Base-by-base conservation (phyloP, 1,140 invertebrate genomes). In the Paracyclopina nana region DNA sequence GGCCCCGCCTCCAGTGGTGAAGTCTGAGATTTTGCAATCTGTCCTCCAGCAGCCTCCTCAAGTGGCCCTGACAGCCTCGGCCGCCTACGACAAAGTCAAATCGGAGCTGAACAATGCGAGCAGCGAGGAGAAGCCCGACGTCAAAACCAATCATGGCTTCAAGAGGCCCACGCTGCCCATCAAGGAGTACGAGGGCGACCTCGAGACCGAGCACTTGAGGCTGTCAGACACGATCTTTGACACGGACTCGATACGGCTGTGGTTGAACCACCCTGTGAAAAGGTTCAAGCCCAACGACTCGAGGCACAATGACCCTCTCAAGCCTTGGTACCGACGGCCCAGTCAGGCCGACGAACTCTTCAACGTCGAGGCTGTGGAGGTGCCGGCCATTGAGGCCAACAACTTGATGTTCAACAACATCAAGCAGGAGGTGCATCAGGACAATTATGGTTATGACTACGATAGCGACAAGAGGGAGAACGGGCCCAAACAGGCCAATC, bases 231-330 rank as follows among this genome's bases (percentile, higher is more conserved):
- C 80, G 63, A 70, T 92, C 1, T 91, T 91, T 61, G 82, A 91
- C 64, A 87, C 86, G 67, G 73, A 79, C 43, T 75, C 74, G 46
- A 71, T 85, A 49, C 73, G 83, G 61, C 78, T 77, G 16, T 91
- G 83, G 77, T 68, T 86, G 51, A 78, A 85, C 63, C 79, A 85
- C 69, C 82, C 83, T 0, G 80, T 86, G 27, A 90, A 88, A 63
- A 75, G 77, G 57, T 80, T 82, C 61, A 84, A 72, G 54, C 57
- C 63, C 25, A 54, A 55, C 31, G 63, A 61, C 38, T 40, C 53
- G 3, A 50, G 54, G 29, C 45, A 49, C n/a, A 55, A 56, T 34
- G 55, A 55, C 20, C 57, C 55, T 31, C 52, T 57, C 1, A 55
- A 54, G 54, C 56, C 56, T 20, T 53, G 53, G 24, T 57, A 57